Evolutionary conservation across 2,113 vertebrate genomes (phyloP), one percentile per base, ranked within the genome.

Genomic region (Anhinga anhinga): DNA sequence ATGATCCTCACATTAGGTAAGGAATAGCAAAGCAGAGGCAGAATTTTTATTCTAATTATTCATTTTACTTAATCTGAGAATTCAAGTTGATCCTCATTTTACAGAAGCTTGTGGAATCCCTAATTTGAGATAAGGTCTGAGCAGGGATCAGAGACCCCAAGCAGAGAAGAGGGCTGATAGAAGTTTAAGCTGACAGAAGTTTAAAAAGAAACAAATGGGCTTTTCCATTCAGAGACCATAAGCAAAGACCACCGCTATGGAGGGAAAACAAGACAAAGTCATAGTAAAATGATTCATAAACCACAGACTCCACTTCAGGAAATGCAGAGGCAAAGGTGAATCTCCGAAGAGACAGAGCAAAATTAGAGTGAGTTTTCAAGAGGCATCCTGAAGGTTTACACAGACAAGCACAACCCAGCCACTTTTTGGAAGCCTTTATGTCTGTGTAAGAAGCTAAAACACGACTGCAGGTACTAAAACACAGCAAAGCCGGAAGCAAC

Each of bases 11-110:
- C 87, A 76, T 94, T 63, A 85, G 62, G 61, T 87, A 66, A 93
- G 36, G 62, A 87, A 72, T 4, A 72, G 78, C 23, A 87, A 95
- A 94, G 90, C 53, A 90, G 87, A 94, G 91, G 26, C 66, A 61
- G 95, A 90, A 61, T 72, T 80, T 95, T 97, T 27, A 89, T 91
- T 96, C 95, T 93, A 95, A 95, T 96, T 96, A 94, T 96, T 93
- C 95, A 70, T 94, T 42, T 84, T 56, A 76, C 59, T 96, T 96
- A 97, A 96, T 93, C 95, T 96, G 92, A 95, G 95, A 94, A 65
- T 94, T 95, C 91, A 93, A 95, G 81, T 96, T 96, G 85, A 97
- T 96, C 93, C 93, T 96, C 65, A 81, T 96, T 96, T 94, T 89
- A 52, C 66, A 88, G 95, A 92, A 96, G 94, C 86, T 87, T 69